Percentiles rank a stretch among this genome's conserved stretches.
Conservation (phyloP, 2,888 invertebrate species). For the Oscheius sp. region DNA sequence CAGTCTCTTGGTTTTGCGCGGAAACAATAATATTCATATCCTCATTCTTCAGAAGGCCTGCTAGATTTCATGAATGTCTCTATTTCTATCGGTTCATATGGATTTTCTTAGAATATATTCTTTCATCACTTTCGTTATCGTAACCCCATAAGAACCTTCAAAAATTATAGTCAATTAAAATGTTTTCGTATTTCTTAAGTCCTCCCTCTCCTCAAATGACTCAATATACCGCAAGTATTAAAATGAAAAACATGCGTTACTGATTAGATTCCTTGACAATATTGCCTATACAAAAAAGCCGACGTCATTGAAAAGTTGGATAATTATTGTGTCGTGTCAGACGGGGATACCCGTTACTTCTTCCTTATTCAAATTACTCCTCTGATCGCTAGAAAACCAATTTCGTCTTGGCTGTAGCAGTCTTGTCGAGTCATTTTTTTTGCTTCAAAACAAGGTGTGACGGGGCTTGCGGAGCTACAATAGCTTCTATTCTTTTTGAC, state of each 20-base stretch:
- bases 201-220: too few species aligned
- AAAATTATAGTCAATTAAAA: too few species aligned
- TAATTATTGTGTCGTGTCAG: not conserved
- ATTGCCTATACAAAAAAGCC: not conserved
- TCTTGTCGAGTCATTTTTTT: too few species aligned
- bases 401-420: too few species aligned
- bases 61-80: conserved; percentile 5
- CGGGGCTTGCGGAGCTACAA: not conserved
- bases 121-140: too few species aligned
- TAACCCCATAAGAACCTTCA: too few species aligned
- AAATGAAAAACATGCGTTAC: not conserved
- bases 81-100: too few species aligned
- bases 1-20: not conserved
- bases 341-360: conserved; percentile 9
- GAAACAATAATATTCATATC: not conserved
- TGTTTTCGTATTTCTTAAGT: too few species aligned
- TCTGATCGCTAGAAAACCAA: conserved; percentile 2
- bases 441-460: not conserved
- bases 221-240: too few species aligned
- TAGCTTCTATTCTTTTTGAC: not conserved
- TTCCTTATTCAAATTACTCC: conserved; percentile 20
- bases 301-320: not conserved
- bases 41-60: too few species aligned
- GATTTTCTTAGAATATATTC: too few species aligned
- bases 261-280: not conserved